phyloP scores from a whole-genome alignment of 2,888 invertebrate genomes.

The Drosophila lacicola region DNA sequence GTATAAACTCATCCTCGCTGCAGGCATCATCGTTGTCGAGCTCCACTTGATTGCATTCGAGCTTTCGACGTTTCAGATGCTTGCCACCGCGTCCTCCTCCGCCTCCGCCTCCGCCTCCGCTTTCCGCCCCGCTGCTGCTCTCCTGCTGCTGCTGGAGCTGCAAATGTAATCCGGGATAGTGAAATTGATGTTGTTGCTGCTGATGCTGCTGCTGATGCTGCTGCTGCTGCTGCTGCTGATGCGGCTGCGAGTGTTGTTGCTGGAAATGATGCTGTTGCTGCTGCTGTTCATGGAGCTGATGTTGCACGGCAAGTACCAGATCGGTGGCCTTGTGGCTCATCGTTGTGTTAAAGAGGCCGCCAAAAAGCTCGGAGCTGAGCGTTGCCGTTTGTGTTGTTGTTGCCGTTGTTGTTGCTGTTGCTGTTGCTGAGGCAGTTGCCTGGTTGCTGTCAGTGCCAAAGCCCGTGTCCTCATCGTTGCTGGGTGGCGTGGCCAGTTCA shows the following conservation, averaged over 20 bases:
- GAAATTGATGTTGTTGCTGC: constrained; percentile 48
- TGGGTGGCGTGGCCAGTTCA: constrained; percentile 22
- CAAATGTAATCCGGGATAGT: constrained; percentile 43
- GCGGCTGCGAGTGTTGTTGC: constrained; percentile 27
- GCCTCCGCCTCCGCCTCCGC: constrained; percentile 34
- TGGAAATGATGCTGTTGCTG: constrained; percentile 37
- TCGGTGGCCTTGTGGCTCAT: constrained; percentile 24
- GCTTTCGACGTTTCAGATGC: constrained; percentile 79
- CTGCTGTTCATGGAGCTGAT: constrained; percentile 3
- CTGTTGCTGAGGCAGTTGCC: constrained; percentile 21
- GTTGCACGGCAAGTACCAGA: constrained; percentile 30
- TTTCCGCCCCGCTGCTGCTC: constrained; percentile 22
- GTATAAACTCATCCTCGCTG: constrained; percentile 85
- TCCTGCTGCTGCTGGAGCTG: constrained; percentile 36
- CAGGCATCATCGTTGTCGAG: constrained; percentile 85
- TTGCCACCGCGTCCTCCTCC: constrained; percentile 52
- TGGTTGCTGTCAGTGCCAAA: constrained; percentile 61
- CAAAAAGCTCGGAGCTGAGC: constrained; percentile 51
- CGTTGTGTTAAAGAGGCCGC: constrained; percentile 54
- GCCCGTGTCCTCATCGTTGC: constrained; percentile 68
- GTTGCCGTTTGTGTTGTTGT: constrained; percentile 5
- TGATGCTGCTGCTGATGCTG: constrained; percentile 36
- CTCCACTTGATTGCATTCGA: constrained; percentile 81
- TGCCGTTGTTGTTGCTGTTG: constrained; percentile 15
- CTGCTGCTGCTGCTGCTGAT: constrained; percentile 43